Base-by-base conservation (phyloP, 2,113 vertebrate species). In the Notothenia rossii region DNA sequence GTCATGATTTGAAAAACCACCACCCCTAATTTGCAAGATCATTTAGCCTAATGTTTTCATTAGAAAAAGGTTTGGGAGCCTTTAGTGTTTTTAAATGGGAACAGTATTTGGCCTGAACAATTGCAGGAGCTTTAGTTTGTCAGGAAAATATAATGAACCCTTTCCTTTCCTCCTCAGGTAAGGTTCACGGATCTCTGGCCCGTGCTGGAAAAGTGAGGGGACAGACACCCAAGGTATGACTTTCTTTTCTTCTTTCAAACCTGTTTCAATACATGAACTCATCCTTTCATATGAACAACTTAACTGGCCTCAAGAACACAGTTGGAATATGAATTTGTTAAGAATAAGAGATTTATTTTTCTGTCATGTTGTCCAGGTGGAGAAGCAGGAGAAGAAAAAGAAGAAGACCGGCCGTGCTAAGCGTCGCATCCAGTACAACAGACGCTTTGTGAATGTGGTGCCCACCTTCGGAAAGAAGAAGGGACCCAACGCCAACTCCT, bases 321-420 rank as follows among this genome's bases (percentile, higher is more conserved):
- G 36, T 40, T 40, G 36, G 36, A 40, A 40, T 40, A 7, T 40
- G 36, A 40, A 7, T 40, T 40, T 40, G 36, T 40, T 40, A 40
- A 40, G 36, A 29, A 29, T 29, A 4, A 40, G 36, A 7, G 7
- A 40, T 40, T 5, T 40, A 0, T 40, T 40, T 40, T 40, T 7
- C 36, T 25, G 10, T 22, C 29, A 8, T 1, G 17, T 45, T 58
- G 5, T 86, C n/a, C 68, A 95, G 95, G 95, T 96, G 48, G 95
- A 96, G 62, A 96, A 96, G 82, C 95, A 96, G 88, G 95, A 96
- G 88, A 96, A 96, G 84, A 96, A 95, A 88, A 96, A 96, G 6
- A 96, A 96, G 94, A 96, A 94, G 92, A 96, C 95, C 0, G 95
- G 95, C 58, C 95, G 95, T 4, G 95, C 95, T 0, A 96, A 96